phyloP scores from a whole-genome alignment of 53 echinoderm and acorn worm species.

The Echinarachnius parma region DNA sequence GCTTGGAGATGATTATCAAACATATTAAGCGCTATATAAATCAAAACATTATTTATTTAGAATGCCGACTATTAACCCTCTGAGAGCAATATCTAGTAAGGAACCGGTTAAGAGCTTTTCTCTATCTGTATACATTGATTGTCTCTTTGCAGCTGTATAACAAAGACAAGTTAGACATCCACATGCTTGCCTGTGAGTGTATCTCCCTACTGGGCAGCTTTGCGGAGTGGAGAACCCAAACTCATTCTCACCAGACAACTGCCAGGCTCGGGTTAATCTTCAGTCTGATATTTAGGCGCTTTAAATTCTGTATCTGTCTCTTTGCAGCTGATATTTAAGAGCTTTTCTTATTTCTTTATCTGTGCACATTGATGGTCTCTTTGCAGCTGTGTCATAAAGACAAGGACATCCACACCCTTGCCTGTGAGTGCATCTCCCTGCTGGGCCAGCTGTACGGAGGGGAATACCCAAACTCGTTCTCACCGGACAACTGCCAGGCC shows the following conservation, averaged over 20 bases:
- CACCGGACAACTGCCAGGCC: slow-evolving; percentile 59
- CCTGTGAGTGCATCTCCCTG: slow-evolving; percentile 84
- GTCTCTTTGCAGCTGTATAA: slow-evolving; percentile 54
- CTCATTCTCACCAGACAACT: slow-evolving; percentile 62
- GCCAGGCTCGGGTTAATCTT: slow-evolving; percentile 68
- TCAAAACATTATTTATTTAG: no score
- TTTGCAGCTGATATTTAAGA: no score
- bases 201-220: slow-evolving; percentile 86
- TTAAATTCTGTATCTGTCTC: no score
- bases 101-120: no score
- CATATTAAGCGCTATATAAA: no score
- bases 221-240: slow-evolving; percentile 85
- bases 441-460: slow-evolving; percentile 92
- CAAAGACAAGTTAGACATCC: slow-evolving; percentile 68
- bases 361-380: no score
- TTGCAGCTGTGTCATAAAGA: slow-evolving; percentile 66
- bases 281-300: no score
- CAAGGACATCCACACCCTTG: slow-evolving; percentile 57
- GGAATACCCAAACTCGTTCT: slow-evolving; percentile 74
- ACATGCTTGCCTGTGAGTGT: slow-evolving; percentile 66
- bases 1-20: no score
- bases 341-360: no score
- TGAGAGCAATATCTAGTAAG: no score
- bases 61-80: no score
- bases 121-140: no score